A percentile compares a stretch with the other conserved stretches of the same genome.
These are phyloP conservation scores for Hirtodrosophila alboralis DNA, from an alignment of 2,888 invertebrate species.

Conservation along the genomic window DNA sequence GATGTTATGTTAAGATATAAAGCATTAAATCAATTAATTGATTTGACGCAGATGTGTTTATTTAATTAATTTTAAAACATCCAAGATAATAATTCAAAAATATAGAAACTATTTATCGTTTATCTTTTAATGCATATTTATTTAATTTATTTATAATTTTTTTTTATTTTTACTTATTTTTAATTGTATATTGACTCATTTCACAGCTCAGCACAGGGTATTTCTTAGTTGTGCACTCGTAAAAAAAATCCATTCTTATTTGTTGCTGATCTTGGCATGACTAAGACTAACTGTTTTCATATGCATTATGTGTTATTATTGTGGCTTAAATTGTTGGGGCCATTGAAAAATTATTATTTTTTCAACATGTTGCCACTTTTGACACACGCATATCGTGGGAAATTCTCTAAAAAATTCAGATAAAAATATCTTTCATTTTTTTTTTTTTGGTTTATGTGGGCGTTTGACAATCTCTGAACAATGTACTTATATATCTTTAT, in stretches of 20 bases:
- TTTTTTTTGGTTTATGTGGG: too few species aligned
- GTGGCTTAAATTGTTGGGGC: slow-evolving; percentile 26
- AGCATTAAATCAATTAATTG: too few species aligned
- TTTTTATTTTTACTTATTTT: too few species aligned
- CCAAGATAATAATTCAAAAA: too few species aligned
- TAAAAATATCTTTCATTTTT: too few species aligned
- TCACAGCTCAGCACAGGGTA: background rate
- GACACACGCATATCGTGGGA: slow-evolving; percentile 49
- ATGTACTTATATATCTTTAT: slow-evolving; percentile 7
- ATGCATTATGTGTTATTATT: slow-evolving; percentile 24
- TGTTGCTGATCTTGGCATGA: slow-evolving; percentile 30
- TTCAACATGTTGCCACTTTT: slow-evolving; percentile 24
- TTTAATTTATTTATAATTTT: too few species aligned
- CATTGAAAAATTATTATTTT: slow-evolving; percentile 38
- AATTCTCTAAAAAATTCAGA: slow-evolving; percentile 25
- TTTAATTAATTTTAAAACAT: too few species aligned
- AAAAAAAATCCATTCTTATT: background rate
- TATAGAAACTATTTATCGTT: too few species aligned
- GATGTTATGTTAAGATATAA: too few species aligned
- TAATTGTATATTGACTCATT: too few species aligned
- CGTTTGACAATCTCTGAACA: slow-evolving; percentile 22
- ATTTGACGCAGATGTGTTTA: too few species aligned
- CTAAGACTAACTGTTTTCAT: slow-evolving; percentile 38
- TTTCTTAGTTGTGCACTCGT: background rate
- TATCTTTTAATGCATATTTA: too few species aligned